Conservation (phyloP, 1,140 invertebrate genomes). For the Brachionus rotundiformis region DNA sequence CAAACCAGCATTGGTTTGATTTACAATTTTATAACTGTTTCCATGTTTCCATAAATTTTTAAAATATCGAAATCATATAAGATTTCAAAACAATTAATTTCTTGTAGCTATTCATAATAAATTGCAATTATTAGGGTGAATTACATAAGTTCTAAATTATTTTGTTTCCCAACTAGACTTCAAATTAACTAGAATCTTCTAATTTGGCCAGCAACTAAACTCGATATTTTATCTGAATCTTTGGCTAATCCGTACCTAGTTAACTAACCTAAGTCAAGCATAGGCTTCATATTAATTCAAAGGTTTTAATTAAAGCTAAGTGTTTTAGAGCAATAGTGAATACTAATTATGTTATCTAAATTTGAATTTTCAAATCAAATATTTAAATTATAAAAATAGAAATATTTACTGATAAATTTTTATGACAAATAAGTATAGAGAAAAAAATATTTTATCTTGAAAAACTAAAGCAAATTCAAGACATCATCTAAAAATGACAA, state of each 20-base stretch:
- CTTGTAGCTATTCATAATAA: background rate
- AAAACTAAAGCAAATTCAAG: background rate
- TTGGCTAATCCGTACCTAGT: background rate
- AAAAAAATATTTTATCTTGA: background rate
- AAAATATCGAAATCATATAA: background rate
- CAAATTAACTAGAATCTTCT: background rate
- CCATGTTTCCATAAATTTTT: background rate
- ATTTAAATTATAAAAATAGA: conserved; percentile 43
- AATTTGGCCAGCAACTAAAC: background rate
- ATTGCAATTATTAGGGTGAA: background rate
- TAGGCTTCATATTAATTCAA: background rate
- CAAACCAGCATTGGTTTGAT: background rate
- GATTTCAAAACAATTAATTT: conserved; percentile 4
- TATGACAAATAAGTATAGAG: background rate
- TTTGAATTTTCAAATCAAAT: conserved; percentile 21
- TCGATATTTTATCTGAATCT: background rate
- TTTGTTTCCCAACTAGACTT: background rate
- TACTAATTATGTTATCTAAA: conserved; percentile 43
- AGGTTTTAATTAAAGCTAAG: conserved; percentile 10
- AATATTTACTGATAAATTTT: conserved; percentile 14
- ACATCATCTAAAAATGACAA: conserved; percentile 22
- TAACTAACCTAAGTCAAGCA: background rate
- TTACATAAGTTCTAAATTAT: conserved; percentile 14
- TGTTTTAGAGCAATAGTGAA: background rate
- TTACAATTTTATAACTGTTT: conserved; percentile 4